Evolutionary conservation across 2,113 vertebrate genomes (phyloP).

Genomic region (Felis catus): DNA sequence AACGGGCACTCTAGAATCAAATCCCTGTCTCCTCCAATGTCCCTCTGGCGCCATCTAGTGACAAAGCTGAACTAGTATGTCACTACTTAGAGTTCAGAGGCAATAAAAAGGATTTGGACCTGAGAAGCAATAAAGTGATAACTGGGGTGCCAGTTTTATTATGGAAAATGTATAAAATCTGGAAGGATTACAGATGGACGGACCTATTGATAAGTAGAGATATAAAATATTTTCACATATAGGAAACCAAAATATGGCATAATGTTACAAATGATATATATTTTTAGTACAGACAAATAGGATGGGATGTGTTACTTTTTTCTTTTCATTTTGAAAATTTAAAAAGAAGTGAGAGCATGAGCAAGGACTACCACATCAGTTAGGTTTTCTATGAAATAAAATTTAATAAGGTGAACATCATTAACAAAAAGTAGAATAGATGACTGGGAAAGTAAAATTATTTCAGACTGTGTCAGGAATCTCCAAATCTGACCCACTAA

Average conservation of each 20-base stretch:
- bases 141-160: background rate
- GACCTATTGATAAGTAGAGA: background rate
- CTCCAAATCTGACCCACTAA: background rate
- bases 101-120: background rate
- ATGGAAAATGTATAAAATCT: background rate
- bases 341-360: background rate
- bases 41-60: conserved; percentile 39
- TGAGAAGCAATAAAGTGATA: background rate
- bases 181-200: background rate
- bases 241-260: background rate
- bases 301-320: background rate
- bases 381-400: conserved; percentile 15
- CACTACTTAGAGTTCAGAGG: background rate
- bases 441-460: background rate
- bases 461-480: background rate
- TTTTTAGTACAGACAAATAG: background rate
- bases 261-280: background rate
- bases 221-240: background rate
- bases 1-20: background rate
- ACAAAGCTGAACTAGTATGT: background rate
- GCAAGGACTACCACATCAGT: background rate
- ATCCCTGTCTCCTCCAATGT: background rate
- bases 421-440: background rate
- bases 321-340: background rate
- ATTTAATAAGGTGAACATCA: background rate